Base-by-base conservation (phyloP, 2,797 vertebrate species). In the Propithecus perrieri region DNA sequence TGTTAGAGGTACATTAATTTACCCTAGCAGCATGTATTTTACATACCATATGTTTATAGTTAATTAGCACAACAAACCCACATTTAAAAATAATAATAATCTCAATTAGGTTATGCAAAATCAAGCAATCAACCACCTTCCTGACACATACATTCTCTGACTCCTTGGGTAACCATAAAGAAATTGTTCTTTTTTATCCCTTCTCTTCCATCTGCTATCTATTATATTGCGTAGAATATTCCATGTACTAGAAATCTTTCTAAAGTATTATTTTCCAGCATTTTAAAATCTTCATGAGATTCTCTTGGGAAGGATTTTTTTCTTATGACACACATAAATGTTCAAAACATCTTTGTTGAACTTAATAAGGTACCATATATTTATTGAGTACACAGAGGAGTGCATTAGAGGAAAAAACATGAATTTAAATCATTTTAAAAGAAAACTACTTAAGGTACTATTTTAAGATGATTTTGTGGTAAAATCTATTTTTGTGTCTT, bases 81-180 rank as follows among this genome's bases (percentile, higher is more conserved):
- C 95, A 96, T 97, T 98, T 98, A 98, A 98, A 98, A 98, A 98
- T 98, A 98, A 98, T 98, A 98, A 98, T 98, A 98, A 98, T 98
- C 97, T 97, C 98, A 98, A 98, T 98, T 98, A 98, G 97, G 97
- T 98, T 98, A 98, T 98, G 97, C 97, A 97, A 98, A 97, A 97
- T 96, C 81, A 95, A 96, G 97, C 96, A 97, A 96, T 98, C 97
- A 97, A 22, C 97, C 90, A 97, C 95, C 97, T 97, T 97, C 93
- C 86, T 94, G 97, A 96, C 88, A 96, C 67, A 93, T 74, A 69
- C 48, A 78, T 95, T 95, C 90, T 94, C 94, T 38, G 67, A 79
- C 95, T 97, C 95, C 96, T 98, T 94, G 96, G 97, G 92, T 97
- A 96, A 86, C 95, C 95, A 61, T 97, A 92, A 96, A 96, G 97